Base-by-base conservation (phyloP, 2,888 invertebrate genomes). In the Oligia latruncula region DNA sequence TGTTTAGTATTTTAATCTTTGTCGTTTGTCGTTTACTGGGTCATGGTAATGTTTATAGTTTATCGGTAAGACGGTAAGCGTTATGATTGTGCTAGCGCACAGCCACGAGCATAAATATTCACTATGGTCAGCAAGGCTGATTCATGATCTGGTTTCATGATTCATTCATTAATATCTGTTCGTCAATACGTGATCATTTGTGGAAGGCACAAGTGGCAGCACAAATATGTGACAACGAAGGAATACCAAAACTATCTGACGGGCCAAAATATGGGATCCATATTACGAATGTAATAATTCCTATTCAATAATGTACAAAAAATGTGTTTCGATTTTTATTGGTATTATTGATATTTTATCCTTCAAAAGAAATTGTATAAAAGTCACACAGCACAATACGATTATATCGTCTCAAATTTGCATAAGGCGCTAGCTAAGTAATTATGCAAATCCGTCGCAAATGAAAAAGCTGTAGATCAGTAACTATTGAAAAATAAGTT, bases 401-500 rank as follows among this genome's bases (percentile, higher is more conserved):
- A 43, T 66, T 20, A 9, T 52, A 83, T 23, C 35, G 4, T 52
- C 6, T 29, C 43, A n/a, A 4, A 35, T 52, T 60, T 35, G n/a
- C 83, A 62, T 67, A 17, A 46, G 9, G 13, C 17, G 20, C n/a
- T 20, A 67, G 29, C 46, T 52, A 35, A 62, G 29, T 72, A 55
- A 60, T 74, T 43, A 70, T 78, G 52, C 52, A 75, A 35, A 74
- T 66, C 13, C 23, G n/a, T 49, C 3, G 13, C 46, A 52, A 76
- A 87, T 79, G 49, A 74, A 77, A 77, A 80, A 65, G 35, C 23
- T 15, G 43, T 13, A 62, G 43, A 77, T 80, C n/a, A 35, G 60
- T 49, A 55, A 74, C 64, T 66, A 73, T 74, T 64, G n/a, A 79
- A 78, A 84, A 89, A 77, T 79, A 74, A 73, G 79, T 74, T 35